phyloP scores from a whole-genome alignment of 2,888 invertebrate species.

The Eilema sororculum region DNA sequence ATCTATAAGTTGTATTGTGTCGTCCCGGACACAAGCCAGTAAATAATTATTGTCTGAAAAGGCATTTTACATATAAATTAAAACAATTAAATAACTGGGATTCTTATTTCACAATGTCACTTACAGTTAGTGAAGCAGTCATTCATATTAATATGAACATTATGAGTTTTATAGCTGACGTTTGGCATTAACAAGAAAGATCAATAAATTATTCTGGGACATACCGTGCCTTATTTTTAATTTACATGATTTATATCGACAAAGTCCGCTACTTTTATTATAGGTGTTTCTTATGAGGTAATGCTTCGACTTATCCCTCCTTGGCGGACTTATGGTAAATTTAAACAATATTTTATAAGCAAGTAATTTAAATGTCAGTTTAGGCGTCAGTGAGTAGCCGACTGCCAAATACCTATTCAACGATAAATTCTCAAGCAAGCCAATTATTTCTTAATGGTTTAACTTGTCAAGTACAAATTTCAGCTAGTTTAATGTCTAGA shows the following conservation, averaged over 20 bases:
- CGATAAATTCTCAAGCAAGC: slow-evolving; percentile 53
- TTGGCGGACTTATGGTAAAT: slow-evolving; percentile 34
- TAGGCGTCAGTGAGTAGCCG: slow-evolving; percentile 46
- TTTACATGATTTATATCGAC: slow-evolving; percentile 54
- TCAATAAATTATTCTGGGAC: slow-evolving; percentile 63
- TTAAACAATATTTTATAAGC: not conserved
- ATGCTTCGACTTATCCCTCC: slow-evolving; percentile 65
- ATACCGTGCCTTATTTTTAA: slow-evolving; percentile 48
- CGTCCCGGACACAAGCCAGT: slow-evolving; percentile 97
- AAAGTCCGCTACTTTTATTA: slow-evolving; percentile 56
- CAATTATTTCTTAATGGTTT: not conserved
- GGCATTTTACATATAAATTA: slow-evolving; percentile 49
- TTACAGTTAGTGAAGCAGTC: slow-evolving; percentile 18
- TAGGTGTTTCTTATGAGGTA: slow-evolving; percentile 52
- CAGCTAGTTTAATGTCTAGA: not conserved
- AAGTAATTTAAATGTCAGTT: not conserved
- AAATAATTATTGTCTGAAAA: slow-evolving; percentile 95
- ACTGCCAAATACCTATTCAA: slow-evolving; percentile 55
- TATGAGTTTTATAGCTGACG: slow-evolving; percentile 50
- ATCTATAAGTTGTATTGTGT: slow-evolving; percentile 97
- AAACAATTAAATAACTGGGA: slow-evolving; percentile 32
- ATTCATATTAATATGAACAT: slow-evolving; percentile 18
- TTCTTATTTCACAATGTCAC: slow-evolving; percentile 16
- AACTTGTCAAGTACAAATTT: not conserved
- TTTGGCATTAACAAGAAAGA: slow-evolving; percentile 35